Percentiles rank a stretch among this genome's conserved stretches.
These are phyloP conservation scores for Zophobas atratus DNA, from an alignment of 1,140 invertebrate species.

Conservation along the genomic window DNA sequence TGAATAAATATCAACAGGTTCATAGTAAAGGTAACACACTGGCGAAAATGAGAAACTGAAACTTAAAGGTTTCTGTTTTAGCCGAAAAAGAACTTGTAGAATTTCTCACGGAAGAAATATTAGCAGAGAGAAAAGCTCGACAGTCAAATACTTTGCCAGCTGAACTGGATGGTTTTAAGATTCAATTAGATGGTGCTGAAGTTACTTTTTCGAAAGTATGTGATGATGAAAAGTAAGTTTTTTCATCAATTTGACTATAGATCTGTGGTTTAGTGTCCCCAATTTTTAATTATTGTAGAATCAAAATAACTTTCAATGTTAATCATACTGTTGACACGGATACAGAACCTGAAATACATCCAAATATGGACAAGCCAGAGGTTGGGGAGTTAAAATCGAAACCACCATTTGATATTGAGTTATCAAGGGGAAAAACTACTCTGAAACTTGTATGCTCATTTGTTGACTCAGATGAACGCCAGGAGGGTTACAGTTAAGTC, in stretches of 20 bases:
- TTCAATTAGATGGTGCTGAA: constrained; percentile 83
- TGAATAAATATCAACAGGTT: constrained; percentile 67
- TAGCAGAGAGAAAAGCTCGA: constrained; percentile 86
- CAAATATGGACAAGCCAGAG: constrained; percentile 78
- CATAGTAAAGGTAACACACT: constrained; percentile 33
- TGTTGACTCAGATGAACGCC: constrained; percentile 75
- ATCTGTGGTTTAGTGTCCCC: neutral
- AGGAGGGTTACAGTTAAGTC: constrained; percentile 81
- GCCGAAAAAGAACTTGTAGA: constrained; percentile 89
- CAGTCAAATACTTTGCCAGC: constrained; percentile 82
- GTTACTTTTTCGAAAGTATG: constrained; percentile 82
- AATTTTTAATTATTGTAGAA: constrained; percentile 69
- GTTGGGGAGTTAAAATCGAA: constrained; percentile 88
- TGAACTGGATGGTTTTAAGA: constrained; percentile 85
- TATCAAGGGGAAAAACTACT: constrained; percentile 81
- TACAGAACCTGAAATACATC: constrained; percentile 76
- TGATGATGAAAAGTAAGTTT: constrained; percentile 81
- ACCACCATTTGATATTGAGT: constrained; percentile 89
- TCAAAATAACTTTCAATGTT: constrained; percentile 87
- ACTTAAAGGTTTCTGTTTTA: constrained; percentile 65
- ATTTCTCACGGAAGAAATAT: constrained; percentile 91
- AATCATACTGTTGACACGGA: constrained; percentile 92
- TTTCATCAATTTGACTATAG: neutral
- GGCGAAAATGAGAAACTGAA: neutral
- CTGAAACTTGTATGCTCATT: constrained; percentile 89